Percentiles rank a stretch among this genome's conserved stretches.
phyloP scores from a whole-genome alignment of 2,888 invertebrate species.

The Adela reaumurella region DNA sequence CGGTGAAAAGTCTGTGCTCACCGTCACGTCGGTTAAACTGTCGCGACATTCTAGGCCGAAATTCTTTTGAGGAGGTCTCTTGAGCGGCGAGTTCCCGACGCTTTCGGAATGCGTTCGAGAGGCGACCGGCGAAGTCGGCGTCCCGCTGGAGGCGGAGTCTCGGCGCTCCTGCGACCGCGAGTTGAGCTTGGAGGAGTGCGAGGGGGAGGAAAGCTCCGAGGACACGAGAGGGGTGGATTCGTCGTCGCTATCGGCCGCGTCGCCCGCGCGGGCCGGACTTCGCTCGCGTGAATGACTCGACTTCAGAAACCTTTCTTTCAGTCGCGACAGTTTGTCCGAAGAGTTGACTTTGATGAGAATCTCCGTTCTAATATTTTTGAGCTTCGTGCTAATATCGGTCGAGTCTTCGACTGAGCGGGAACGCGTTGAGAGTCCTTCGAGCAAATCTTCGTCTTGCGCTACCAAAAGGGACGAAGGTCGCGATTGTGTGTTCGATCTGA shows the following conservation, averaged over 20 bases:
- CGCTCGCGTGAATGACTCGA: conserved; percentile 34
- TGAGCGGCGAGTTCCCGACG: conserved; percentile 3
- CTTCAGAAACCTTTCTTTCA: conserved; percentile 36
- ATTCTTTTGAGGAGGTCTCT: conserved; percentile 8
- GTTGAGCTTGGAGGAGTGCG: conserved; percentile 6
- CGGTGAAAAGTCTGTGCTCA: conserved; percentile 33
- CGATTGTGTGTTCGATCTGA: conserved; percentile 14
- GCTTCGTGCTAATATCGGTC: conserved; percentile 27
- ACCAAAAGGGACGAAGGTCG: conserved; percentile 32
- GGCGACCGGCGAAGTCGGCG: conserved; percentile 7
- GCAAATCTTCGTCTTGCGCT: conserved; percentile 21
- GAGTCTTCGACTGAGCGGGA: conserved; percentile 43
- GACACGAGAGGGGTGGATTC: conserved; percentile 67
- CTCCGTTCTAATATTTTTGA: conserved; percentile 30
- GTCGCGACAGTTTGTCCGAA: conserved; percentile 33
- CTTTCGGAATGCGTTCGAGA: conserved; percentile 3
- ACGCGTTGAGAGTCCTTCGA: conserved; percentile 18
- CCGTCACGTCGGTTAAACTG: conserved; percentile 18
- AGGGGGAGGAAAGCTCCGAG: conserved; percentile 19
- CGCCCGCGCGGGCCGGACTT: conserved; percentile 28
- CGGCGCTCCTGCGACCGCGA: conserved; percentile 8
- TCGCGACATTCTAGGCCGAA: conserved; percentile 21
- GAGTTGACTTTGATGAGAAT: conserved; percentile 37
- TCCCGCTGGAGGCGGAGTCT: conserved; percentile 5
- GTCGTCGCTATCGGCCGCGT: conserved; percentile 52